Evolutionary conservation across 2,113 vertebrate genomes (phyloP).

Genomic region (Connochaetes taurinus): DNA sequence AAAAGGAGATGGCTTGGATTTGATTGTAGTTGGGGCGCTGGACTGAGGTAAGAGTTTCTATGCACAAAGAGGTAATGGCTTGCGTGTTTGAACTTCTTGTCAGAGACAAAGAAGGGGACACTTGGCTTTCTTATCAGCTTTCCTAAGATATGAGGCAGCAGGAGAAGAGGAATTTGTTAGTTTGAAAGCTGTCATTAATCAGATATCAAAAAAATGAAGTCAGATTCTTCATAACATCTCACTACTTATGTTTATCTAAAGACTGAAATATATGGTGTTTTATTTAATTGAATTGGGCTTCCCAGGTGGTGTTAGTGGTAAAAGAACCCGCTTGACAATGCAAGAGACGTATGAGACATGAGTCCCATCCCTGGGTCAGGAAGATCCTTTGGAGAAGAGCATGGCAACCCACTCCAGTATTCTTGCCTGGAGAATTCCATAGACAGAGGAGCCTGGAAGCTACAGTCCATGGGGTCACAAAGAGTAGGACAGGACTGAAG

Average conservation of each 20-base stretch:
- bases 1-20: not conserved
- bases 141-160: not conserved
- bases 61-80: not conserved
- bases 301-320: not conserved
- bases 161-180: not conserved
- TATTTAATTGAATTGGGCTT: not conserved
- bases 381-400: not conserved
- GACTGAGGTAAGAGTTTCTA: not conserved
- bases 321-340: not conserved
- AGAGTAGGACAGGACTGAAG: not conserved
- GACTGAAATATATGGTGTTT: too few species aligned
- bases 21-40: fast-evolving
- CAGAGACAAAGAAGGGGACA: not conserved
- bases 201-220: not conserved
- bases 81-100: not conserved
- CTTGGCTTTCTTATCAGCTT: not conserved
- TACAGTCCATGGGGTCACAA: not conserved
- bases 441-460: not conserved
- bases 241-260: not conserved
- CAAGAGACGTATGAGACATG: not conserved
- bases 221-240: not conserved
- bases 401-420: not conserved
- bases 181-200: not conserved
- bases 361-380: not conserved
- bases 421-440: not conserved